Conservation (phyloP, 2,888 invertebrate species). For the Neoitamus cyanurus region DNA sequence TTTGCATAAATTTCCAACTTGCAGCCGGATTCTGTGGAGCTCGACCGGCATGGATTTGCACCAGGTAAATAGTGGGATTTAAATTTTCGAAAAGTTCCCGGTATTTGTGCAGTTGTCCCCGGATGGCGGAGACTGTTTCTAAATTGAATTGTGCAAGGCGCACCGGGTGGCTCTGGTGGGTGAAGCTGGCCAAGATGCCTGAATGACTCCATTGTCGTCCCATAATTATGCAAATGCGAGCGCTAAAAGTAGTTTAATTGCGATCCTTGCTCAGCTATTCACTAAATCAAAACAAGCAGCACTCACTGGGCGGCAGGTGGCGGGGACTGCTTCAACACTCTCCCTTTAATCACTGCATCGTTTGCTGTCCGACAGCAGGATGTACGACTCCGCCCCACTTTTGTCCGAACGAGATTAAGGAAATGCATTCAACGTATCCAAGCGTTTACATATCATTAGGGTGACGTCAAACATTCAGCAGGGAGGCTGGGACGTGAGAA, state of each 20-base stretch:
- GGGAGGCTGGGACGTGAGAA: neutral
- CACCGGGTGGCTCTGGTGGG: neutral
- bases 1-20: constrained; percentile 25
- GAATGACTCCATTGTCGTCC: neutral
- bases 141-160: neutral
- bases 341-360: neutral
- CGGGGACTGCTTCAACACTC: neutral
- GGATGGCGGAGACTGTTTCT: neutral
- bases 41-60: neutral
- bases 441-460: constrained; percentile 34
- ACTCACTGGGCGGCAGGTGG: neutral
- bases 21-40: neutral
- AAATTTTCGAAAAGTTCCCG: neutral
- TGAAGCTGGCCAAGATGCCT: neutral
- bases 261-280: neutral
- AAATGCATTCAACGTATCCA: neutral
- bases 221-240: constrained; percentile 9
- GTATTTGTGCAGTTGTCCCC: neutral
- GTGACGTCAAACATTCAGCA: constrained; percentile 8
- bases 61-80: constrained; percentile 12
- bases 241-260: neutral
- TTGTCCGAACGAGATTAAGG: neutral
- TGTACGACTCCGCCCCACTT: neutral
- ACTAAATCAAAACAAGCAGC: neutral
- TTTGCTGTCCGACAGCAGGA: neutral